These are phyloP conservation scores for Melanocharis versteri DNA, from an alignment of 2,113 vertebrate genomes.

Conservation along the genomic window DNA sequence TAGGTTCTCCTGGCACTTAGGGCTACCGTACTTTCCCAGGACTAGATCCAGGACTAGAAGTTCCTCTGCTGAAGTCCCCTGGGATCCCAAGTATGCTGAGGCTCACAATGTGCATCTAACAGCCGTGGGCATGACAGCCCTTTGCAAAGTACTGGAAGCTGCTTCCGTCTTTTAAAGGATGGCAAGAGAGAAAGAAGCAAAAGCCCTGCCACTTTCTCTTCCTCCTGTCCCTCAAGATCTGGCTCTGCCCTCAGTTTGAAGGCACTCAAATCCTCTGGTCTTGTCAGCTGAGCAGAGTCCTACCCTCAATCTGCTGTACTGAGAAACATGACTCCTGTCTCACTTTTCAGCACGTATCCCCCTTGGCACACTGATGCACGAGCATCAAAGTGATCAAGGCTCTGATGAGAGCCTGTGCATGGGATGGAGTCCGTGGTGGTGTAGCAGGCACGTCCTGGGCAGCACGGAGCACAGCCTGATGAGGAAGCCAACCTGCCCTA, in stretches of 20 bases:
- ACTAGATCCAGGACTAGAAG: background rate
- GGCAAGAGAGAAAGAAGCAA: background rate
- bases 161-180: background rate
- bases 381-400: background rate
- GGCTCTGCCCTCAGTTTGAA: background rate
- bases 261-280: background rate
- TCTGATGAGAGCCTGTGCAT: fast-evolving
- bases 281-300: background rate
- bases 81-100: background rate
- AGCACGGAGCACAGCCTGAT: fast-evolving
- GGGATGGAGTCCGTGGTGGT: background rate
- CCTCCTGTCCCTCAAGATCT: background rate
- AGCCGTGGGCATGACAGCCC: background rate
- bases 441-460: background rate
- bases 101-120: background rate
- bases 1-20: background rate
- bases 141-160: background rate
- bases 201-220: background rate
- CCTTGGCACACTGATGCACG: fast-evolving
- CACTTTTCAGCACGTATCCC: fast-evolving
- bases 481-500: background rate
- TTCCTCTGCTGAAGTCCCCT: background rate
- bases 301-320: background rate
- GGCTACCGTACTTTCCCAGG: background rate
- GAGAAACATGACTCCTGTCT: fast-evolving